Conservation (phyloP, 1,140 invertebrate species). For the Acromyrmex echinatior region DNA sequence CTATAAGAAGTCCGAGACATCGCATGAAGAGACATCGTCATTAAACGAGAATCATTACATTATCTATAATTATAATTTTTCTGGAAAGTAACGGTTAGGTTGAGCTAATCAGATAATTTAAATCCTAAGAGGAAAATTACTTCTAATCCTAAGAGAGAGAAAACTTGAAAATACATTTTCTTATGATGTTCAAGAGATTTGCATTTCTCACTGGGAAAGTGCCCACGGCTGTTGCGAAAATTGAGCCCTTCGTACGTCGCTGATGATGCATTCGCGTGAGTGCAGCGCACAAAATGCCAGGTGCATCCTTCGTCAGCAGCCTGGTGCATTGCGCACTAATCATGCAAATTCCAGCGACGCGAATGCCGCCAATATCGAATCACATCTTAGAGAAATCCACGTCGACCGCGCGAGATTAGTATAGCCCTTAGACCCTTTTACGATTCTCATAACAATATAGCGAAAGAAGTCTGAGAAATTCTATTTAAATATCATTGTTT, state of each 20-base stretch:
- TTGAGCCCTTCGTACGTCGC: slow-evolving; percentile 34
- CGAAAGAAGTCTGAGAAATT: neutral
- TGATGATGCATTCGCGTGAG: slow-evolving; percentile 58
- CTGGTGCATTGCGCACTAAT: slow-evolving; percentile 50
- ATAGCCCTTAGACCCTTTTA: neutral
- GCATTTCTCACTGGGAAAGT: slow-evolving; percentile 30
- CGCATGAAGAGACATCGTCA: neutral
- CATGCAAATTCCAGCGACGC: slow-evolving; percentile 64
- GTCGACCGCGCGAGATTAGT: neutral
- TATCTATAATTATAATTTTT: neutral
- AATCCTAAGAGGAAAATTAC: neutral
- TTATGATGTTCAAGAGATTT: neutral
- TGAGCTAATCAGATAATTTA: neutral
- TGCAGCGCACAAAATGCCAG: slow-evolving; percentile 28
- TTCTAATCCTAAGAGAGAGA: neutral
- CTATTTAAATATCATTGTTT: neutral
- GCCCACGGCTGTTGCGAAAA: slow-evolving; percentile 34
- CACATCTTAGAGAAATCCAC: slow-evolving; percentile 17
- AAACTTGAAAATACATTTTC: slow-evolving; percentile 7
- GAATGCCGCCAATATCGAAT: slow-evolving; percentile 7
- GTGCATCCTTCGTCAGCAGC: slow-evolving; percentile 55
- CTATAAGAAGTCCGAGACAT: neutral
- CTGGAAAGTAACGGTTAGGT: neutral
- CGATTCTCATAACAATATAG: neutral
- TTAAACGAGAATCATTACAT: neutral